Evolutionary conservation across 2,113 vertebrate genomes (phyloP), one percentile per base, ranked within the genome.

Genomic region (Aspidoscelis tigris): DNA sequence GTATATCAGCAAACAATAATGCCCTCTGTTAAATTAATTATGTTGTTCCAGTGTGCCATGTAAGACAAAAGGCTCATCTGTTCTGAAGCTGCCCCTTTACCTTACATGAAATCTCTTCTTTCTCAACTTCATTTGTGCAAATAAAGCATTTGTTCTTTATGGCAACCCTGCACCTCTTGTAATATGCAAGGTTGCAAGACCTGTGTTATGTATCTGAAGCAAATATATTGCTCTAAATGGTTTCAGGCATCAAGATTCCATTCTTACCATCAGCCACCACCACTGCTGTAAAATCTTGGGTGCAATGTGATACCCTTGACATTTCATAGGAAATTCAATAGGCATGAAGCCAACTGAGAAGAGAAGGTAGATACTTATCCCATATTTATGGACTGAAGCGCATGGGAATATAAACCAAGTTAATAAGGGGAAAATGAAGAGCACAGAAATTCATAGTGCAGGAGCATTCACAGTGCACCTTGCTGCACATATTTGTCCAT

Each of bases 251-350:
- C 21, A 77, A 41, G 7, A 70, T 2, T 12, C 41, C 20, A 43
- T 8, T 50, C 10, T 6, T 33, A 55, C 21, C 47, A 41, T 14
- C 11, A 18, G 9, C 10, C 22, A 33, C 5, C 47, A 5, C 8
- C 47, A 65, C 75, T 65, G 16, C 39, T 7, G 7, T 26, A 47
- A 47, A 2, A 16, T 66, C 61, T 65, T 22, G 64, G 16, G 12
- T 5, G 10, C 12, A n/a, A 47, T 26, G 78, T 26, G 33, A 22
- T 78, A 41, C 41, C 33, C 64, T 43, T 69, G 64, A 2, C 21
- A n/a, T 68, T 69, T 83, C 73, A 41, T 14, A 22, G 26, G 61
- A 55, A 83, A 68, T 55, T 44, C 68, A 83, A 83, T 69, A 79
- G 64, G 74, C 74, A 76, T 47, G 7, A 53, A 83, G 61, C 5